Percentiles rank a stretch among this genome's conserved stretches.
Conservation (phyloP, 2,888 invertebrate species). For the Steinernema hermaphroditum region DNA sequence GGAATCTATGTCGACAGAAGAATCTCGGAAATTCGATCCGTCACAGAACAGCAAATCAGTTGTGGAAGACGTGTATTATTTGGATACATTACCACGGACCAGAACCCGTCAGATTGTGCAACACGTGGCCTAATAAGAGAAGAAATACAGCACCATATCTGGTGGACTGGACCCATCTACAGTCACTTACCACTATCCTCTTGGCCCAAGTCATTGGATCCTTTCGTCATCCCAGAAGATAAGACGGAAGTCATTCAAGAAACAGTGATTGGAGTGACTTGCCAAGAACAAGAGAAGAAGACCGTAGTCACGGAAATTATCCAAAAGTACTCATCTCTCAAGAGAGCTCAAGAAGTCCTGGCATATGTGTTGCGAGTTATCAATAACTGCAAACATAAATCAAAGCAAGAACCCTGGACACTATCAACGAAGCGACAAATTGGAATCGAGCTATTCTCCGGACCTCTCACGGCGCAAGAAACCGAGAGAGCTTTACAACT, state of each 20-base stretch:
- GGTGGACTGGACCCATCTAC: neutral
- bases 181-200: neutral
- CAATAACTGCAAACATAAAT: neutral
- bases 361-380: neutral
- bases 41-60: neutral
- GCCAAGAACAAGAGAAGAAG: no score
- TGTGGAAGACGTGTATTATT: neutral
- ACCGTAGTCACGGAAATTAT: no score
- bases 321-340: neutral
- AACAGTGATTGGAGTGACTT: no score
- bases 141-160: neutral
- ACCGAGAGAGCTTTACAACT: neutral
- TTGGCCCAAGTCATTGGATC: neutral
- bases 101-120: neutral
- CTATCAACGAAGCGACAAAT: neutral
- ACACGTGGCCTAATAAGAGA: neutral
- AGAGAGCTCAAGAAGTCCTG: neutral
- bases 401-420: neutral
- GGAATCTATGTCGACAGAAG: neutral
- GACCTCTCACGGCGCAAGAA: neutral
- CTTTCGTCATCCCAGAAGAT: neutral
- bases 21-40: neutral
- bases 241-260: neutral
- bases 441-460: neutral
- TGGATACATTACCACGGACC: neutral